phyloP scores from a whole-genome alignment of 2,113 vertebrate genomes.

The Neoarius graeffei region DNA sequence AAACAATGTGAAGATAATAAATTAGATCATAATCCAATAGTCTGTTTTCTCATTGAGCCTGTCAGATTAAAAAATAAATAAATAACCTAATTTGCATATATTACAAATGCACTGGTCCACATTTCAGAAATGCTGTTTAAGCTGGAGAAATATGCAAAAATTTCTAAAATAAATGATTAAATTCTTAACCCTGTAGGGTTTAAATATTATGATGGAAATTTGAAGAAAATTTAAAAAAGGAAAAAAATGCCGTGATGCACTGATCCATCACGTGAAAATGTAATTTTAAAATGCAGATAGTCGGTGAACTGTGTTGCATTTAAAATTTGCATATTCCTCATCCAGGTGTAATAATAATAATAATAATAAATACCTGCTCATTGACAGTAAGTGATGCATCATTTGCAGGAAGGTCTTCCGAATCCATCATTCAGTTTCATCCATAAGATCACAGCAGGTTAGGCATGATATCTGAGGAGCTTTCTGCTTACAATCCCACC shows the following conservation, averaged over 20 bases:
- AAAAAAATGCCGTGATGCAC: neutral
- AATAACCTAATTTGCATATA: neutral
- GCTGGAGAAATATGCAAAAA: neutral
- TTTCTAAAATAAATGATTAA: neutral
- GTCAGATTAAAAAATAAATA: neutral
- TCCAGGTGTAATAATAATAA: slow-evolving; percentile 31
- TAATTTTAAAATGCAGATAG: neutral
- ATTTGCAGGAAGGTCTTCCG: slow-evolving; percentile 75
- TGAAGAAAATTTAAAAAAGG: neutral
- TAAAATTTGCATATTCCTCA: neutral
- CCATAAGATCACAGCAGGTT: slow-evolving; percentile 63
- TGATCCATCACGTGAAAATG: neutral
- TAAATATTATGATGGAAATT: neutral
- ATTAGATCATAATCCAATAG: neutral
- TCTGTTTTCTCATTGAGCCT: neutral
- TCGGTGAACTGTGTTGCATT: neutral
- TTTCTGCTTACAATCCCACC: slow-evolving; percentile 25
- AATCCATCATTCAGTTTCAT: slow-evolving; percentile 79
- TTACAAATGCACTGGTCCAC: neutral
- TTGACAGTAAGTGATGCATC: slow-evolving; percentile 86
- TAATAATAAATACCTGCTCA: slow-evolving; percentile 81
- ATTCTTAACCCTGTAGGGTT: neutral
- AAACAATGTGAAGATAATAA: neutral
- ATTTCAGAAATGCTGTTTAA: neutral
- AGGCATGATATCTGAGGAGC: slow-evolving; percentile 72